These are phyloP conservation scores for Aphelocoma californica DNA, from an alignment of 2,797 vertebrate genomes.

Conservation along the genomic window DNA sequence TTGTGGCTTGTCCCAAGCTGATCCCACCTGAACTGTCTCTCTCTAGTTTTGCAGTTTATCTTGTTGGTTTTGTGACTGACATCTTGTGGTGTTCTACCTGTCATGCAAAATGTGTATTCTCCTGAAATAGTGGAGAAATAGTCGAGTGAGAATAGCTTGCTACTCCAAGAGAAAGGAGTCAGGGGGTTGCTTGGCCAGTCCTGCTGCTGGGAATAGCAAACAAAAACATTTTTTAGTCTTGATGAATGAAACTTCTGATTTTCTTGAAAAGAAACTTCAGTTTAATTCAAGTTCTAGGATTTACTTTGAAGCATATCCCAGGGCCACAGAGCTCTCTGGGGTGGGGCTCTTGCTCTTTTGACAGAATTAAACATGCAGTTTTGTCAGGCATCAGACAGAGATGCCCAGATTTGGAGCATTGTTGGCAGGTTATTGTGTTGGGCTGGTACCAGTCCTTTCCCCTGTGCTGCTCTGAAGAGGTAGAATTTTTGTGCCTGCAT, in stretches of 20 bases:
- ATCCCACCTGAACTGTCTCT: not conserved
- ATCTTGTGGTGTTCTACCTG: not conserved
- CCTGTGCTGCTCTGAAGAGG: not conserved
- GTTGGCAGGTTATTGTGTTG: not conserved
- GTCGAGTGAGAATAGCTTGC: not conserved
- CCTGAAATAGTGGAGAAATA: not conserved
- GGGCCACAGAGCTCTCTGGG: not conserved
- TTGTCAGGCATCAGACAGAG: not conserved
- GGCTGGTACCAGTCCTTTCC: not conserved
- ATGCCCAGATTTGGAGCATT: not conserved
- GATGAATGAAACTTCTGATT: not conserved
- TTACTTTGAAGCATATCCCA: not conserved
- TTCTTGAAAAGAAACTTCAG: not conserved
- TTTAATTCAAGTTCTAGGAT: not conserved
- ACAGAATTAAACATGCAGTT: not conserved
- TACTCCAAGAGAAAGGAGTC: not conserved
- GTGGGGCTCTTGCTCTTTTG: not conserved
- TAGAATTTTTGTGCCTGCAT: not conserved
- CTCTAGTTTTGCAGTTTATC: not conserved
- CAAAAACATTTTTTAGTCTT: not conserved
- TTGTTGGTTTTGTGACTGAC: not conserved
- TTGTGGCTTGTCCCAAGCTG: not conserved
- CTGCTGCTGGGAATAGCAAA: not conserved
- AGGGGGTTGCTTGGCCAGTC: not conserved
- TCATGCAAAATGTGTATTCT: not conserved